Percentiles rank a stretch among this genome's conserved stretches.
Evolutionary conservation across 2,888 invertebrate species (phyloP).

Genomic region (Rhyacophila evoluta): DNA sequence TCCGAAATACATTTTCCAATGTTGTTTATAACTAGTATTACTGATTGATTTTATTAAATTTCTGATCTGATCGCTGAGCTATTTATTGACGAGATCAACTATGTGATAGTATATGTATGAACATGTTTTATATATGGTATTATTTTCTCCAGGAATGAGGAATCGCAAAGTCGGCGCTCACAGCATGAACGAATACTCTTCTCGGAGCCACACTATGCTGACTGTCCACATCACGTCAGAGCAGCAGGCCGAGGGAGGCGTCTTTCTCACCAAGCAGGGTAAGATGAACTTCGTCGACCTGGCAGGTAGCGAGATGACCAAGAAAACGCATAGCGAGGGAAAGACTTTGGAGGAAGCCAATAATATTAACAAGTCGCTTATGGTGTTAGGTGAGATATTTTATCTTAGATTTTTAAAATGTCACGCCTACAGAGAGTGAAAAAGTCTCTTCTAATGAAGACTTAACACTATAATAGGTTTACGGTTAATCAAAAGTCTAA

Average conservation of each 20-base stretch:
- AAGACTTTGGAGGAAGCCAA: constrained; percentile 94
- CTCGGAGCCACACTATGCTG: constrained; percentile 92
- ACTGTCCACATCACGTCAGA: constrained; percentile 91
- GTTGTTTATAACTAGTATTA: too few relatives aligned
- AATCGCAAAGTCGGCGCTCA: constrained; percentile 92
- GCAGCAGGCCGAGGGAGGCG: constrained; percentile 82
- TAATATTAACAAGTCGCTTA: constrained; percentile 95
- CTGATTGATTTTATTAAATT: too few relatives aligned
- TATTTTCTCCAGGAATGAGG: constrained; percentile 76
- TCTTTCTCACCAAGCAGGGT: constrained; percentile 90
- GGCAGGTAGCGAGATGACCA: constrained; percentile 97
- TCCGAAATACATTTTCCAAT: too few relatives aligned
- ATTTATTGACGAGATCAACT: too few relatives aligned
- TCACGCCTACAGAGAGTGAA: too few relatives aligned
- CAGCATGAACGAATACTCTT: constrained; percentile 94
- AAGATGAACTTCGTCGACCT: constrained; percentile 97
- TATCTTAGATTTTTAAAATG: neutral
- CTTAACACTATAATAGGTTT: too few relatives aligned
- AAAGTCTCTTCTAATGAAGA: too few relatives aligned
- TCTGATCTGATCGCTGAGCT: too few relatives aligned
- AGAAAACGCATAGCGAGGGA: constrained; percentile 88
- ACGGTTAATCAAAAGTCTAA: too few relatives aligned
- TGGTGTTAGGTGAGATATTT: constrained; percentile 82
- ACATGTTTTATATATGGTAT: too few relatives aligned
- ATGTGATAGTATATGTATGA: too few relatives aligned